phyloP scores from a whole-genome alignment of 2,113 vertebrate genomes.

The Chelonoidis abingdonii region DNA sequence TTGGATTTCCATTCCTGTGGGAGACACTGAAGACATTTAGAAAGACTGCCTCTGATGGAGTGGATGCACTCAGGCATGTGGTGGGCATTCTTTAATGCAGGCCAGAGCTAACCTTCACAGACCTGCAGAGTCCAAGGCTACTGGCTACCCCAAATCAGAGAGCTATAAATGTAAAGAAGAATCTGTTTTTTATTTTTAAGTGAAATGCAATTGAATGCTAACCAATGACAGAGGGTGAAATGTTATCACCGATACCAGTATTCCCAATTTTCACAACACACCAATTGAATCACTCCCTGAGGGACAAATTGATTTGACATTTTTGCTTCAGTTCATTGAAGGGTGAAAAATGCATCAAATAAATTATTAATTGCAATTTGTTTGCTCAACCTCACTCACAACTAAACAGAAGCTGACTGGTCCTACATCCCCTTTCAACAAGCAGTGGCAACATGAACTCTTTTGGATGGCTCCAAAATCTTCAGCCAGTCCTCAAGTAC shows the following conservation, averaged over 20 bases:
- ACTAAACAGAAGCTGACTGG: neutral
- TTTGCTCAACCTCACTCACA: neutral
- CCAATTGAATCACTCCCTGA: neutral
- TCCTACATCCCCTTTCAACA: neutral
- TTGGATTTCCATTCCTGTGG: neutral
- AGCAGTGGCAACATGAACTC: neutral
- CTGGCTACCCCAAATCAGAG: accelerated
- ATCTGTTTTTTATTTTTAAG: neutral
- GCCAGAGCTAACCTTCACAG: neutral
- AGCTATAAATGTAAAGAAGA: neutral
- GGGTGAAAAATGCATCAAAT: neutral
- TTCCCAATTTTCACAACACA: neutral
- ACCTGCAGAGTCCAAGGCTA: neutral
- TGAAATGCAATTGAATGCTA: neutral
- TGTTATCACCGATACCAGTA: neutral
- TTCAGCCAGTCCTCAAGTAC: neutral
- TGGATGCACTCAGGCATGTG: neutral
- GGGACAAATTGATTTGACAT: neutral
- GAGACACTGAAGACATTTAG: neutral
- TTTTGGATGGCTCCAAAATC: neutral
- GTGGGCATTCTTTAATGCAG: neutral
- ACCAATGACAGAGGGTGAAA: neutral
- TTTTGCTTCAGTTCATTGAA: neutral
- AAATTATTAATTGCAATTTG: neutral
- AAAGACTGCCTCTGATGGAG: neutral